Conservation (phyloP, 1,140 invertebrate species). For the Laodelphax striatellus region DNA sequence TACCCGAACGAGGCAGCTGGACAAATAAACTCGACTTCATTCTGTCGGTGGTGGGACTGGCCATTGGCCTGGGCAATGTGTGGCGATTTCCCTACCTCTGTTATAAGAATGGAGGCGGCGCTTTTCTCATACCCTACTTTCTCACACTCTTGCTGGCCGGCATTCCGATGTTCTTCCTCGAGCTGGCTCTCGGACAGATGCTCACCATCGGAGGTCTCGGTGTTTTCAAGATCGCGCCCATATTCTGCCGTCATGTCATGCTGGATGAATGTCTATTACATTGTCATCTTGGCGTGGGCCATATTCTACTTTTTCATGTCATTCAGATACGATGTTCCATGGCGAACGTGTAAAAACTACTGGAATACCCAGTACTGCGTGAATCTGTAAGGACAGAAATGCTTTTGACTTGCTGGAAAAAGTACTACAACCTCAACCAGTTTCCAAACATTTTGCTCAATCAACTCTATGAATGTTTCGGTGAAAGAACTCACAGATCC, state of each 20-base stretch:
- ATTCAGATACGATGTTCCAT: conserved; percentile 77
- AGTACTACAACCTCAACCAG: conserved; percentile 34
- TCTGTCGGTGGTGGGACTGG: conserved; percentile 66
- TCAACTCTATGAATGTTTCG: conserved; percentile 58
- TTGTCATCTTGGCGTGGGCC: conserved; percentile 96
- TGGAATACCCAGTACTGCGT: conserved; percentile 84
- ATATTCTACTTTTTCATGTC: conserved; percentile 96
- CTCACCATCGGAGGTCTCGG: conserved; percentile 90
- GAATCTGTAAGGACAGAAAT: conserved; percentile 64
- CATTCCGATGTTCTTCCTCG: conserved; percentile 97
- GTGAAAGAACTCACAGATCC: conserved; percentile 64
- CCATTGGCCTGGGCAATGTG: conserved; percentile 74
- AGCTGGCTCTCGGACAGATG: conserved; percentile 93
- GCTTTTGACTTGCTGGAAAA: conserved; percentile 56
- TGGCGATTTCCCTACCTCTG: conserved; percentile 80
- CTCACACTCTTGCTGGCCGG: conserved; percentile 85
- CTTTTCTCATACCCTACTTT: conserved; percentile 93
- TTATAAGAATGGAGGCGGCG: conserved; percentile 71
- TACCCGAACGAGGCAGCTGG: conserved; percentile 53
- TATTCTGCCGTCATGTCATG: conserved; percentile 98
- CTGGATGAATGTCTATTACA: conserved; percentile 99
- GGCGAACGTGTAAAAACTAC: conserved; percentile 87
- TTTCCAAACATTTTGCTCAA: conserved; percentile 44
- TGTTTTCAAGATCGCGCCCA: conserved; percentile 94
- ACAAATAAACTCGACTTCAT: conserved; percentile 58